phyloP scores from a whole-genome alignment of 2,888 invertebrate genomes.

The Encarsia formosa region DNA sequence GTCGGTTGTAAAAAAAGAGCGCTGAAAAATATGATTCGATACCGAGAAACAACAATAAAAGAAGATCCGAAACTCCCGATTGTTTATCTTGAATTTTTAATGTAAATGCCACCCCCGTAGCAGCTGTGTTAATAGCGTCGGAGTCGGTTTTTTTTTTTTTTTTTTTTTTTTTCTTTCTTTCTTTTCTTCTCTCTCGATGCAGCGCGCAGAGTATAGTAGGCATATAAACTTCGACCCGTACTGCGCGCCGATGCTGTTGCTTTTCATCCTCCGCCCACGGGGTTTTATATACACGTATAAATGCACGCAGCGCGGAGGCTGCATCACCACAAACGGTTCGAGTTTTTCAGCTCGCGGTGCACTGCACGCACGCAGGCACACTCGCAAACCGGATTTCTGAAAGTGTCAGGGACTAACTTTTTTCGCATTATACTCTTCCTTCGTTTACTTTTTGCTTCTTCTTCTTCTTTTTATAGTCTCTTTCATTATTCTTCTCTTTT shows the following conservation, averaged over 20 bases:
- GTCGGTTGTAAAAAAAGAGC: too few relatives aligned
- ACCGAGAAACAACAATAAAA: too few relatives aligned
- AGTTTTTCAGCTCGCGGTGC: constrained; percentile 3
- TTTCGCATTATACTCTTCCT: too few relatives aligned
- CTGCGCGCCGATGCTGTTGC: not conserved
- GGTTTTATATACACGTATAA: too few relatives aligned
- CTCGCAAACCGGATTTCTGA: constrained; percentile 14
- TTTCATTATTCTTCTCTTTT: too few relatives aligned
- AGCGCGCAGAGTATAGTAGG: not conserved
- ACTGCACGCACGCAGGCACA: not conserved
- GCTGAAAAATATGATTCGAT: too few relatives aligned
- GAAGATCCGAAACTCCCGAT: too few relatives aligned
- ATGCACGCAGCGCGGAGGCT: not conserved
- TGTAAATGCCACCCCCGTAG: not conserved
- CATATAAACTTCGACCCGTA: not conserved
- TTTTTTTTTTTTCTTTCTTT: too few relatives aligned
- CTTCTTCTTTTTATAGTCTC: too few relatives aligned
- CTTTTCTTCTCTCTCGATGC: not conserved
- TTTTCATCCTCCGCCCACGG: not conserved
- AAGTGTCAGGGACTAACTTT: not conserved
- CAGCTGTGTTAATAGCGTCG: not conserved
- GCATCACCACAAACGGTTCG: not conserved
- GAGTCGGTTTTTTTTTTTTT: too few relatives aligned
- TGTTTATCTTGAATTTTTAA: too few relatives aligned
- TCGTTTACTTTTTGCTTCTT: too few relatives aligned